Base-by-base conservation (phyloP, 2,888 invertebrate genomes). In the Perithous albicinctus region DNA sequence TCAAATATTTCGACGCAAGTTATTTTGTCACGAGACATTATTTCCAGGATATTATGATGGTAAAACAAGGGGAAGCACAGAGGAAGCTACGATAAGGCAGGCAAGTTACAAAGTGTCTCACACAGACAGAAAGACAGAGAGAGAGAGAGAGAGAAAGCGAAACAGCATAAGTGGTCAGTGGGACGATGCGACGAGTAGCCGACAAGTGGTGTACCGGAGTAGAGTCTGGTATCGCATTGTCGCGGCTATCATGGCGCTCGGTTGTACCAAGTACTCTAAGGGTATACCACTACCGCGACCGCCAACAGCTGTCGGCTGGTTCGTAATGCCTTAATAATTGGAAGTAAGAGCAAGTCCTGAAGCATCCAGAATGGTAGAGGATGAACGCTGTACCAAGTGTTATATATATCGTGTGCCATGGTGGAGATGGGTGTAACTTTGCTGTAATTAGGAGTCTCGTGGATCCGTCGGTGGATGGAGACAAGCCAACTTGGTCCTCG, bases 261-360 rank as follows among this genome's bases (percentile, higher is more conserved):
- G 18, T 70, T 26, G 61, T 29, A 64, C 15, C 32, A 35, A 35
- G 67, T 20, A 35, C 48, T 38, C 38, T 29, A 5, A 6, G 48
- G 48, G 56, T 70, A 29, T 15, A 56, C 41, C 75, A 38, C 59
- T 35, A 63, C 78, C 63, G 59, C 80, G 70, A 72, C 77, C 72
- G 63, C 70, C 78, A 80, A 79, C 86, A 85, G 84, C 85, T 86
- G 86, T 84, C 78, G 76, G 73, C 73, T 76, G 43, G 82, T 85
- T 87, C 85, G 78, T 86, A 86, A 89, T 88, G 85, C 84, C 85
- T 87, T 87, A 86, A 88, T 90, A 89, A 90, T 89, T 86, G 85
- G 84, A 87, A 86, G 84, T 86, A 88, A 87, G 87, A 87, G 86
- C 77, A 83, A 85, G 87, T 59, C 64, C 54, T 12, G 20, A n/a